Conservation (phyloP, 2,797 vertebrate genomes). For the Acanthurus tractus region DNA sequence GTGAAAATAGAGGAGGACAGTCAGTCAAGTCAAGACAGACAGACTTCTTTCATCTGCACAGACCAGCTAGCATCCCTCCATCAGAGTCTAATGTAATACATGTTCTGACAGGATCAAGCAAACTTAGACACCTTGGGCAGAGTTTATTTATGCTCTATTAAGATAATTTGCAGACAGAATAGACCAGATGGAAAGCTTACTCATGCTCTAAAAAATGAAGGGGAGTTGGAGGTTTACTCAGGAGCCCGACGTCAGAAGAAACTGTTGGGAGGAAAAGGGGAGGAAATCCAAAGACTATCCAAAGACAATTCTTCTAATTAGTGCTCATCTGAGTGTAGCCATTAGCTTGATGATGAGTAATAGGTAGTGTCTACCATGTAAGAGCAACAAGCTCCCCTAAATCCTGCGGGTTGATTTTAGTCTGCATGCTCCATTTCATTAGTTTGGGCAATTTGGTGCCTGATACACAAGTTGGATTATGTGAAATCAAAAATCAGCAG, state of each 20-base stretch:
- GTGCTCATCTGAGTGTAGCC: not conserved
- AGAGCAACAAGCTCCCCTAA: not conserved
- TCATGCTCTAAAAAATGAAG: not conserved
- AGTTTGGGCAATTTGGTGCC: constrained; percentile 10
- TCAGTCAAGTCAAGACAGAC: constrained; percentile 27
- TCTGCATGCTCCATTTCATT: constrained; percentile 23
- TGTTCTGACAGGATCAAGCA: not conserved
- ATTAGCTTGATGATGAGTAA: not conserved
- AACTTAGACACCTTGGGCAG: not conserved
- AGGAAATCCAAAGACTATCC: constrained; percentile 5
- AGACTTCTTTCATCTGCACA: constrained; percentile 8
- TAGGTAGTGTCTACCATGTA: not conserved
- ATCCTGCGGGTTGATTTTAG: constrained; percentile 2
- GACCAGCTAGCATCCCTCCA: not conserved
- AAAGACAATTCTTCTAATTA: not conserved
- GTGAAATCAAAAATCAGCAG: not conserved
- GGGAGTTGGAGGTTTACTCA: not conserved
- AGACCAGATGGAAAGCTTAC: not conserved
- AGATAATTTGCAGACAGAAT: not conserved
- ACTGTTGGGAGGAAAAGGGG: not conserved
- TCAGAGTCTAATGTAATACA: not conserved
- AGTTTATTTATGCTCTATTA: not conserved
- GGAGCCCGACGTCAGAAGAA: not conserved
- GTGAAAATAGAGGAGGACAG: constrained; percentile 52
- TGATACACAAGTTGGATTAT: not conserved